A percentile compares a stretch with the other conserved stretches of the same genome.
phyloP scores from a whole-genome alignment of 2,888 invertebrate genomes.

The Byasa hedistus region DNA sequence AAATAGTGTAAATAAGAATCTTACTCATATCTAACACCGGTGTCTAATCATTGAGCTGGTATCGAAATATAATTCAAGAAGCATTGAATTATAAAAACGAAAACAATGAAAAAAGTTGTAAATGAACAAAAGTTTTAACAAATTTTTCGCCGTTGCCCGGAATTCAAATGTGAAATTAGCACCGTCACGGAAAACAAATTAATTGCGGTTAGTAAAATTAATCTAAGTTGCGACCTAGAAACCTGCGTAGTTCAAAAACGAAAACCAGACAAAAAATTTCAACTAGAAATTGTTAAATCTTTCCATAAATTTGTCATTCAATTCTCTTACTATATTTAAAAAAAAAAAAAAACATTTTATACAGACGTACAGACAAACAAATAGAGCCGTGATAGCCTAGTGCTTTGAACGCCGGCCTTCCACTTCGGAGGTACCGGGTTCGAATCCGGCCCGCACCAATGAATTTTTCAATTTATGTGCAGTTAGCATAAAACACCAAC shows the following conservation, averaged over 20 bases:
- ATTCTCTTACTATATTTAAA: background rate
- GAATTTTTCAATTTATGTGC: too few species aligned
- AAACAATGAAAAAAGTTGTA: background rate
- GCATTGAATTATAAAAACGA: background rate
- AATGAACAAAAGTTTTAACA: background rate
- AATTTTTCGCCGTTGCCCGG: background rate
- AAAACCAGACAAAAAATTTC: background rate
- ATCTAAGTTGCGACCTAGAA: conserved; percentile 11
- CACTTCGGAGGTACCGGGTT: too few species aligned
- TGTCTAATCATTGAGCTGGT: too few species aligned
- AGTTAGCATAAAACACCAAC: too few species aligned
- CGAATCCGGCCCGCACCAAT: too few species aligned
- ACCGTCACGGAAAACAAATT: conserved; percentile 18
- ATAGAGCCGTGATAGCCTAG: too few species aligned
- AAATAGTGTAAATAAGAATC: too few species aligned
- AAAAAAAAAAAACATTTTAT: too few species aligned
- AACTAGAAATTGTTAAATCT: background rate
- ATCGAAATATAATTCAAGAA: too few species aligned
- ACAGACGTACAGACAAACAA: too few species aligned
- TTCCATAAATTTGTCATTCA: background rate
- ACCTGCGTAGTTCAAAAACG: conserved; percentile 10
- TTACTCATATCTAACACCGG: too few species aligned
- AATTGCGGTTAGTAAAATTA: conserved; percentile 21
- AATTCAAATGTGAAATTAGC: conserved; percentile 17
- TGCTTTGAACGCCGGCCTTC: too few species aligned